phyloP scores from a whole-genome alignment of 2,797 vertebrate genomes.

The Anguilla marmorata region DNA sequence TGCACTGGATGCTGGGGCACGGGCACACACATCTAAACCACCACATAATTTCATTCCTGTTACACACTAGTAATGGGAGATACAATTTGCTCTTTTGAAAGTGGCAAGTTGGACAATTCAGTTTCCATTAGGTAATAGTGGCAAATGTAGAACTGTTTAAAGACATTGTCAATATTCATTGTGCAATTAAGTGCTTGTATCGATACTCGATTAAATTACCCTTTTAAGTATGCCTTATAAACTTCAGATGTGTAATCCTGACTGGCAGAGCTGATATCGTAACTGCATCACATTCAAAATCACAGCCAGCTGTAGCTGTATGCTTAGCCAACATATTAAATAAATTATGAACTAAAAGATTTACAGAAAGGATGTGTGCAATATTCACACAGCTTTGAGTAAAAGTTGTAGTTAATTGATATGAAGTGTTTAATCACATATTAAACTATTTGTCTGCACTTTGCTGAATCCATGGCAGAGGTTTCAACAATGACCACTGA shows the following conservation, averaged over 20 bases:
- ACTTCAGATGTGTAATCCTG: constrained; percentile 45
- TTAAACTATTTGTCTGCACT: neutral
- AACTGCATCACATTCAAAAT: constrained; percentile 23
- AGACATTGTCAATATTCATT: constrained; percentile 88
- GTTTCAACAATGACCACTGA: no score
- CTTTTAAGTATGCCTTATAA: constrained; percentile 61
- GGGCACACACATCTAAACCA: constrained; percentile 22
- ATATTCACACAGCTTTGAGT: neutral
- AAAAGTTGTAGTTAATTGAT: neutral
- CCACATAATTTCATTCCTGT: constrained; percentile 28
- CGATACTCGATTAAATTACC: constrained; percentile 82
- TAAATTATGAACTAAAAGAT: constrained; percentile 16
- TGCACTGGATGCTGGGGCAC: constrained; percentile 15
- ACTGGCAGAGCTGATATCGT: constrained; percentile 39
- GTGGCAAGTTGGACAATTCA: constrained; percentile 78
- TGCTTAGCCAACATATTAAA: constrained; percentile 21
- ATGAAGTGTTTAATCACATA: neutral
- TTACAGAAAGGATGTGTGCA: neutral
- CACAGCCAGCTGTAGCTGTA: neutral
- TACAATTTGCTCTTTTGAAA: constrained; percentile 77
- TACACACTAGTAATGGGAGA: constrained; percentile 66
- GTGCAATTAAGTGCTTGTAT: constrained; percentile 89
- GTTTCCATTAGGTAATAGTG: constrained; percentile 85
- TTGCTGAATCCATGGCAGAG: no score
- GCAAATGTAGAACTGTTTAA: constrained; percentile 88